phyloP scores from a whole-genome alignment of 2,888 invertebrate species.

The Himalopsyche anomala region DNA sequence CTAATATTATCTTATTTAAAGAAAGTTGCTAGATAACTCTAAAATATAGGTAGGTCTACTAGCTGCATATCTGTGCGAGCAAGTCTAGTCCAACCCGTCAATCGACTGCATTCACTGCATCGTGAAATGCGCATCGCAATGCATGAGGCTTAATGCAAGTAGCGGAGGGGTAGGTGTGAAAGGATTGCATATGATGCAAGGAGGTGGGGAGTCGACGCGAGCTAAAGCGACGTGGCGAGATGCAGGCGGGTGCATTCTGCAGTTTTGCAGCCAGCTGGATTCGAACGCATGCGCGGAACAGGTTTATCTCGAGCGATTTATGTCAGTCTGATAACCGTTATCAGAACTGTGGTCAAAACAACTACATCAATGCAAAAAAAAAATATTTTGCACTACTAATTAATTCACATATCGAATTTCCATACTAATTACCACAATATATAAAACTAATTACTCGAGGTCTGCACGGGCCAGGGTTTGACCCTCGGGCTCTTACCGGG shows the following conservation, averaged over 20 bases:
- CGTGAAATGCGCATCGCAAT: constrained; percentile 33
- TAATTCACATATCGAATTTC: too few relatives aligned
- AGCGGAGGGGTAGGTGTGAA: constrained; percentile 22
- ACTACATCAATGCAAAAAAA: too few relatives aligned
- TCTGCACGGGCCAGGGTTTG: too few relatives aligned
- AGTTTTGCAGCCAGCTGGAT: constrained; percentile 18
- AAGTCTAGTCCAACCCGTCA: constrained; percentile 27
- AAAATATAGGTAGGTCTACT: too few relatives aligned
- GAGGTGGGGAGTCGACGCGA: constrained; percentile 28
- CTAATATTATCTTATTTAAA: too few relatives aligned
- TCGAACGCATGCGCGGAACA: not conserved
- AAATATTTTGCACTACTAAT: too few relatives aligned
- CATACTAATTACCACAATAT: too few relatives aligned
- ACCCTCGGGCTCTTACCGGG: too few relatives aligned
- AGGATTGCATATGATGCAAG: constrained; percentile 28
- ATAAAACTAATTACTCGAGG: too few relatives aligned
- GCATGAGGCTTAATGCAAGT: constrained; percentile 1
- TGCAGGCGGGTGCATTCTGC: constrained; percentile 32
- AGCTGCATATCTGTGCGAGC: not conserved
- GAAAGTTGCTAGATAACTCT: too few relatives aligned
- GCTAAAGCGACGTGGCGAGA: not conserved
- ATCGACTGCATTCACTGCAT: constrained; percentile 20
- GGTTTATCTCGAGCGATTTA: constrained; percentile 1
- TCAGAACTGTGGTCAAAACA: not conserved
- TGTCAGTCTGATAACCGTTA: constrained; percentile 25